phyloP scores from a whole-genome alignment of 92 coral and sea anemone genomes.

The Palythoa grandis region DNA sequence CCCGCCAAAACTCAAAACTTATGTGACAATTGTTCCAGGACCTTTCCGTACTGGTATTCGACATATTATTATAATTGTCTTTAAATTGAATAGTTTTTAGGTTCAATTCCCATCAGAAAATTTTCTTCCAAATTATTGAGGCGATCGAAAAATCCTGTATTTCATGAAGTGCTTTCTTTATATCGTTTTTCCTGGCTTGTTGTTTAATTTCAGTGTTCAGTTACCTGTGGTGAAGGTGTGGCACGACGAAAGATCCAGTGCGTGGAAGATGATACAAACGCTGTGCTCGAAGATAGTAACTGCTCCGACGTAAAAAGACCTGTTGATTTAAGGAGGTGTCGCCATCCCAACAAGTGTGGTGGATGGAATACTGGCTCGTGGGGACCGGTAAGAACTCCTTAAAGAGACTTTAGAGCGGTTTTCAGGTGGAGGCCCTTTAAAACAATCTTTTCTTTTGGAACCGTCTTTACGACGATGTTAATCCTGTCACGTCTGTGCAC shows the following conservation, averaged over 20 bases:
- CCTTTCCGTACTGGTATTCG: too few relatives aligned
- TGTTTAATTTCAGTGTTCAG: constrained; percentile 33
- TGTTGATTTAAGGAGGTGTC: neutral
- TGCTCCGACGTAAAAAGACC: constrained; percentile 27
- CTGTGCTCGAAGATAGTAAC: constrained; percentile 20
- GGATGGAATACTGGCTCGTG: constrained; percentile 29
- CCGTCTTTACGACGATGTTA: too few relatives aligned
- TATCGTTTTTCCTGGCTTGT: neutral
- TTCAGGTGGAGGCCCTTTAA: neutral
- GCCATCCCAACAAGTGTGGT: constrained; percentile 27
- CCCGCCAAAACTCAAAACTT: too few relatives aligned
- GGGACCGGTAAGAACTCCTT: constrained; percentile 11
- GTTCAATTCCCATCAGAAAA: too few relatives aligned
- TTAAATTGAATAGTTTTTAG: too few relatives aligned
- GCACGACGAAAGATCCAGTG: constrained; percentile 26
- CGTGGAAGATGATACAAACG: constrained; percentile 30
- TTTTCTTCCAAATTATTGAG: too few relatives aligned
- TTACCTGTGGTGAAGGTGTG: constrained; percentile 35
- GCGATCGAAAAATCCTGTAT: neutral
- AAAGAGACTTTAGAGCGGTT: neutral
- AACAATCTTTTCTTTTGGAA: too few relatives aligned
- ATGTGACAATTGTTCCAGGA: too few relatives aligned
- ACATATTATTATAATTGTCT: too few relatives aligned
- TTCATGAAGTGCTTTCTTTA: neutral
- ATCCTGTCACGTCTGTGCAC: too few relatives aligned